A percentile compares a stretch with the other conserved stretches of the same genome.
These are phyloP conservation scores for Pseudomyrmex dendroicus DNA, from an alignment of 1,140 invertebrate species.

Conservation along the genomic window DNA sequence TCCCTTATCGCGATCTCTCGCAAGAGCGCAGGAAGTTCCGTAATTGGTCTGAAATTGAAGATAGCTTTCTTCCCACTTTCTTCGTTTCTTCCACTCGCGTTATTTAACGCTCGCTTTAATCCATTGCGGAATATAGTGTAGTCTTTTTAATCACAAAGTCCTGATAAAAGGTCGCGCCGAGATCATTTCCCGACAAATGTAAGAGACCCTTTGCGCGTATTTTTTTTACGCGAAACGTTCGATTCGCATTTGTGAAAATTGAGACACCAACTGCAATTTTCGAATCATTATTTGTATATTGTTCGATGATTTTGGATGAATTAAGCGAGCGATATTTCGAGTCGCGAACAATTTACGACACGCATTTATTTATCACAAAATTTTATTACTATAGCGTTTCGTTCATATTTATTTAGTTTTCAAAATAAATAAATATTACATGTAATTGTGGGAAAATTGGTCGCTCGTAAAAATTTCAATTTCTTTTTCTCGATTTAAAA, in stretches of 20 bases:
- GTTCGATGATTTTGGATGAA: too few relatives aligned
- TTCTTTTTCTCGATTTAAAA: too few relatives aligned
- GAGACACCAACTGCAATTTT: not conserved
- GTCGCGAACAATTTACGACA: too few relatives aligned
- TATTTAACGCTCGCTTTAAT: conserved; percentile 20
- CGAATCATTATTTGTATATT: too few relatives aligned
- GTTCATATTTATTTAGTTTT: too few relatives aligned
- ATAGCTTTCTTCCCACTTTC: not conserved
- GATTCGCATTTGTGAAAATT: not conserved
- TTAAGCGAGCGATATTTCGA: too few relatives aligned
- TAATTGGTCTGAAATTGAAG: conserved; percentile 22
- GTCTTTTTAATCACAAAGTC: conserved; percentile 13
- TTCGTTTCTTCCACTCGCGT: not conserved
- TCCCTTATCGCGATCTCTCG: conserved; percentile 14
- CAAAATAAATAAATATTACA: too few relatives aligned
- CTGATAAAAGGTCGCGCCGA: not conserved
- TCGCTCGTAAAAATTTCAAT: too few relatives aligned
- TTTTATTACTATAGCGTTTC: too few relatives aligned
- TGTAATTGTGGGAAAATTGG: too few relatives aligned
- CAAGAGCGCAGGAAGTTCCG: not conserved
- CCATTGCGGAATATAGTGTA: not conserved
- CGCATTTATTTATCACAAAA: too few relatives aligned
- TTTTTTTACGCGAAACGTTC: not conserved
- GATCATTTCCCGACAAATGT: too few relatives aligned
- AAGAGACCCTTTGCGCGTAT: not conserved